A percentile compares a stretch with the other conserved stretches of the same genome.
Evolutionary conservation across 2,113 vertebrate species (phyloP).

Genomic region (Emydocephalus ijimae): DNA sequence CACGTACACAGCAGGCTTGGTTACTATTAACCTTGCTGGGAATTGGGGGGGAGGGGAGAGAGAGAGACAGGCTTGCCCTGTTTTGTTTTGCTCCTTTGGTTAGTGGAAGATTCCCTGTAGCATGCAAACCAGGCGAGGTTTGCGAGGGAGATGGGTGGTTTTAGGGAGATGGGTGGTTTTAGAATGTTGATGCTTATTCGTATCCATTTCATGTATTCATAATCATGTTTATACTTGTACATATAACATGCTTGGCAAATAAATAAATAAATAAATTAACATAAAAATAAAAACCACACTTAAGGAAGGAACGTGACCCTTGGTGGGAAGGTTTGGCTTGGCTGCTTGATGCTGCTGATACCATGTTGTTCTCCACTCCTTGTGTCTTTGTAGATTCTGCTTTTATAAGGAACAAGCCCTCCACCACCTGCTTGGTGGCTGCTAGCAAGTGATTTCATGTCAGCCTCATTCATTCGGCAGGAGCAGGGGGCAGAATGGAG

Average conservation of each 20-base stretch:
- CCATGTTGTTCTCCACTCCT: background rate
- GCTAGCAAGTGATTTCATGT: conserved; percentile 23
- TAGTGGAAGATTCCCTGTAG: background rate
- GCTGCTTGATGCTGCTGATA: background rate
- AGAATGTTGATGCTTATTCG: background rate
- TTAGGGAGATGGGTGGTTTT: background rate
- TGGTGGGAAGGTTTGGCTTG: background rate
- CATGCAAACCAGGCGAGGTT: background rate
- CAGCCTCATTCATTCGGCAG: conserved; percentile 32
- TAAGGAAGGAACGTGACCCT: background rate
- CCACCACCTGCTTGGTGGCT: background rate
- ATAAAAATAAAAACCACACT: background rate
- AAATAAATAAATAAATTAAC: too few relatives aligned
- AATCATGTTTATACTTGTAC: too few relatives aligned
- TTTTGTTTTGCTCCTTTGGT: background rate
- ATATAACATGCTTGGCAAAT: too few relatives aligned
- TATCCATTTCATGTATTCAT: too few relatives aligned
- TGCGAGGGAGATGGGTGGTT: background rate
- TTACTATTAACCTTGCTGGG: background rate
- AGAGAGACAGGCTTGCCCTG: background rate
- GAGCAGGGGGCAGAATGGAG: conserved; percentile 36
- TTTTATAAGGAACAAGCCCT: conserved; percentile 17
- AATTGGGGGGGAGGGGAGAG: too few relatives aligned
- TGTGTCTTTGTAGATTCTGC: conserved; percentile 43
- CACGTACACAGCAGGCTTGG: background rate